A percentile compares a stretch with the other conserved stretches of the same genome.
Evolutionary conservation across 2,113 vertebrate genomes (phyloP).

Genomic region (Corythornis madagascariensis): DNA sequence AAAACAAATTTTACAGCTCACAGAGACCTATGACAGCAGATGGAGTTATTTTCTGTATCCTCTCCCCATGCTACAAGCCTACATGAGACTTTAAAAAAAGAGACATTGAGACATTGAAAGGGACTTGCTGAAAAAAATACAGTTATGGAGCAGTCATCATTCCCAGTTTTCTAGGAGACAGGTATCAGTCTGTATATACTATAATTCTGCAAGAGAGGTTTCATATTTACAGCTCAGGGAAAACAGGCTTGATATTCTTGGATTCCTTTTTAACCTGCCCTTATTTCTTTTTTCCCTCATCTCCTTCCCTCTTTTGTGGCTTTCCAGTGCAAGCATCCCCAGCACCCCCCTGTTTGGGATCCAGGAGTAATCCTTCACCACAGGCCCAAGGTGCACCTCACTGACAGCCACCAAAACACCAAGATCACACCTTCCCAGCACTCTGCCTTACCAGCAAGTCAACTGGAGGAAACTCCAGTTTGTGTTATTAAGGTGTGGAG

Average conservation of each 20-base stretch:
- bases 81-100: background rate
- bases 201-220: background rate
- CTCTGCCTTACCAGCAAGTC: background rate
- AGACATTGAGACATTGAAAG: background rate
- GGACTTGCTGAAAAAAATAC: background rate
- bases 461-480: slow-evolving; percentile 22
- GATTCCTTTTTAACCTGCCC: background rate
- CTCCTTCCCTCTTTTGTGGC: background rate
- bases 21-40: background rate
- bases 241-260: background rate
- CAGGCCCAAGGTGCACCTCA: background rate
- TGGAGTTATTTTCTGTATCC: background rate
- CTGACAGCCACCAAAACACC: accelerated
- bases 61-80: background rate
- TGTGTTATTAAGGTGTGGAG: slow-evolving; percentile 43
- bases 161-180: background rate
- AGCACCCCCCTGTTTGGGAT: background rate
- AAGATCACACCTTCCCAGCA: slow-evolving; percentile 17
- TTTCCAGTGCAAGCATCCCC: background rate
- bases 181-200: background rate
- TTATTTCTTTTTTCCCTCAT: background rate
- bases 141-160: background rate
- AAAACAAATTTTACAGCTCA: background rate
- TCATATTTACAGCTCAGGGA: background rate
- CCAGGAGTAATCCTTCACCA: background rate